phyloP scores from a whole-genome alignment of 2,888 invertebrate species.

The Acleris sparsana region DNA sequence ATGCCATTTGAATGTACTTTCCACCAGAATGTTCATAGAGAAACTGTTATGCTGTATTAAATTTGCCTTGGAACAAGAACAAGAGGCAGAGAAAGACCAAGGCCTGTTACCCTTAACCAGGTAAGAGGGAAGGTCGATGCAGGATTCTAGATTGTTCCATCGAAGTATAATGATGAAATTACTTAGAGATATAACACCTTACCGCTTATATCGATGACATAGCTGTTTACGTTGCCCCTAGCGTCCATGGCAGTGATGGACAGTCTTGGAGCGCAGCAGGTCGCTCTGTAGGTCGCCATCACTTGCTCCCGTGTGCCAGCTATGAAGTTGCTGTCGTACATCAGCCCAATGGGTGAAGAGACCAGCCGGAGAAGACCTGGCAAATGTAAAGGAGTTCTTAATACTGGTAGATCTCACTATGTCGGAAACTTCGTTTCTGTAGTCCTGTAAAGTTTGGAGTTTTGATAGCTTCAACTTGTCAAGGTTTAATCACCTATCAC shows the following conservation, averaged over 20 bases:
- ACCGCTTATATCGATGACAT: constrained; percentile 84
- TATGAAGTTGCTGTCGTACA: constrained; percentile 85
- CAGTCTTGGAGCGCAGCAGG: constrained; percentile 88
- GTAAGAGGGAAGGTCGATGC: no score
- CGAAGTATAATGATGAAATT: not conserved
- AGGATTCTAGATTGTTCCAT: no score
- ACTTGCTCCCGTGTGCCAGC: constrained; percentile 87
- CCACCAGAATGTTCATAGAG: no score
- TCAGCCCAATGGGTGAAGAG: constrained; percentile 84
- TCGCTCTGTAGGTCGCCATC: constrained; percentile 86
- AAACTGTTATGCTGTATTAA: no score
- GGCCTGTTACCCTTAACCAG: no score
- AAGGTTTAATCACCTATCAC: no score
- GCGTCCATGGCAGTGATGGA: constrained; percentile 87
- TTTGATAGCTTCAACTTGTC: no score
- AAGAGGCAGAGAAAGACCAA: no score
- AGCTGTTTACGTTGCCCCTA: constrained; percentile 85
- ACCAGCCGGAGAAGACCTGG: constrained; percentile 84
- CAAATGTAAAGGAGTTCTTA: not conserved
- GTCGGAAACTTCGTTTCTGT: not conserved
- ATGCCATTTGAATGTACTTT: no score
- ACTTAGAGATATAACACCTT: constrained; percentile 41
- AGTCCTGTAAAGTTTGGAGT: no score
- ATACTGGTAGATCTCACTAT: not conserved
- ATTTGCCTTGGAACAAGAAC: no score